phyloP scores from a whole-genome alignment of 2,888 invertebrate species.

The Thyatira batis region DNA sequence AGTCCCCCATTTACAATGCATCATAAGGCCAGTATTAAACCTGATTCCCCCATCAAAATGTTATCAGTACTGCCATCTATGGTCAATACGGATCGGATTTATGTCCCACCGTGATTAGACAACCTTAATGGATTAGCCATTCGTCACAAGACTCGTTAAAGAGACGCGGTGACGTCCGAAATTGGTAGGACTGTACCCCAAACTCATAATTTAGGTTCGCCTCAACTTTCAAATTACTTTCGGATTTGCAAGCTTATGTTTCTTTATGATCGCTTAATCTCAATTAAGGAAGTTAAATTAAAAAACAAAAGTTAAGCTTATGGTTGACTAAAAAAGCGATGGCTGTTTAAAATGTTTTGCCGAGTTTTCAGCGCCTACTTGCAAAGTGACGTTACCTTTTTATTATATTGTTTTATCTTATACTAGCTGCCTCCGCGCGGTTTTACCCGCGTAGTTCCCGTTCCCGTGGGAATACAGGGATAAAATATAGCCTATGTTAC shows the following conservation, averaged over 20 bases:
- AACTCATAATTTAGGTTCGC: background rate
- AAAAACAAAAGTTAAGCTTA: too few relatives aligned
- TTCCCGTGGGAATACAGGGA: too few relatives aligned
- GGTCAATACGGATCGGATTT: conserved; percentile 18
- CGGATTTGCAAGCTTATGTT: background rate
- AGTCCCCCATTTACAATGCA: conserved; percentile 3
- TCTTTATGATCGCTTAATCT: background rate
- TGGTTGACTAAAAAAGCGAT: too few relatives aligned
- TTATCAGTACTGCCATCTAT: conserved; percentile 16
- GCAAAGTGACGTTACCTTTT: too few relatives aligned
- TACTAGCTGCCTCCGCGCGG: too few relatives aligned
- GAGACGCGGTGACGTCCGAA: background rate
- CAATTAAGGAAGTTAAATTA: background rate
- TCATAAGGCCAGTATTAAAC: conserved; percentile 5
- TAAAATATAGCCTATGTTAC: too few relatives aligned
- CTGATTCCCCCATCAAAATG: conserved; percentile 6
- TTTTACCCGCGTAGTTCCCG: too few relatives aligned
- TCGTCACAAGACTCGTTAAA: background rate
- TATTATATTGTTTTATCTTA: too few relatives aligned
- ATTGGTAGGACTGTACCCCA: background rate
- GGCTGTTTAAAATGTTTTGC: too few relatives aligned
- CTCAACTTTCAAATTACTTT: background rate
- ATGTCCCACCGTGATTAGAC: conserved; percentile 20
- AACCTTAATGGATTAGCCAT: conserved; percentile 19
- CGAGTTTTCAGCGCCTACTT: too few relatives aligned